A percentile compares a stretch with the other conserved stretches of the same genome.
phyloP scores from a whole-genome alignment of 2,797 vertebrate species.

The Centropyge bicolor region DNA sequence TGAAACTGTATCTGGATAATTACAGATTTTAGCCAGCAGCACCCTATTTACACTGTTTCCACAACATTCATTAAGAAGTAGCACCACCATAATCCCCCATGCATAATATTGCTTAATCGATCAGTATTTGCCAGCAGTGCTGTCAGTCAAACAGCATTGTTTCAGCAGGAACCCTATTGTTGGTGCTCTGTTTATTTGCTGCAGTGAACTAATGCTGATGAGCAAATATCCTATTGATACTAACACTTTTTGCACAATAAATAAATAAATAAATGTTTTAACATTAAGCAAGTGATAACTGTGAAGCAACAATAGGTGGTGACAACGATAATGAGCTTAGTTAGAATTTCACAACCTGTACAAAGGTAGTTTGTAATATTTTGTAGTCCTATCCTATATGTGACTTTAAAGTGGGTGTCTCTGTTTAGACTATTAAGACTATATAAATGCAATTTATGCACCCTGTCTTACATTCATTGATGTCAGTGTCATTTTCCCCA shows the following conservation, averaged over 20 bases:
- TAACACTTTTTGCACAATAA: background rate
- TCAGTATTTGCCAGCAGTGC: background rate
- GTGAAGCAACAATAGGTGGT: background rate
- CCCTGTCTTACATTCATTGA: background rate
- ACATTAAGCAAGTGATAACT: background rate
- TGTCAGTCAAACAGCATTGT: background rate
- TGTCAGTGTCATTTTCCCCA: background rate
- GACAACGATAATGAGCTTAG: background rate
- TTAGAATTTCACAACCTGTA: background rate
- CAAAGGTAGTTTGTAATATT: background rate
- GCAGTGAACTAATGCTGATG: background rate
- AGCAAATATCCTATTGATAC: background rate
- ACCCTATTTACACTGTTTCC: background rate
- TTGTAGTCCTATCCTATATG: background rate
- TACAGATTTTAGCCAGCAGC: background rate
- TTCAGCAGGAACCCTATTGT: background rate
- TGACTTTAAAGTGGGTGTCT: background rate
- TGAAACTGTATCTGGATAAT: background rate
- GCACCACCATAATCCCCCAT: background rate
- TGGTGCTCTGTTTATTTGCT: background rate
- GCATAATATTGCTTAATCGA: background rate
- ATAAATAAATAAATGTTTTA: background rate
- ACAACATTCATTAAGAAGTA: background rate
- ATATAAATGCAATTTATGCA: background rate
- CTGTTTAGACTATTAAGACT: background rate